Evolutionary conservation across 2,797 vertebrate species (phyloP).

Genomic region (Bradypodion ventrale): DNA sequence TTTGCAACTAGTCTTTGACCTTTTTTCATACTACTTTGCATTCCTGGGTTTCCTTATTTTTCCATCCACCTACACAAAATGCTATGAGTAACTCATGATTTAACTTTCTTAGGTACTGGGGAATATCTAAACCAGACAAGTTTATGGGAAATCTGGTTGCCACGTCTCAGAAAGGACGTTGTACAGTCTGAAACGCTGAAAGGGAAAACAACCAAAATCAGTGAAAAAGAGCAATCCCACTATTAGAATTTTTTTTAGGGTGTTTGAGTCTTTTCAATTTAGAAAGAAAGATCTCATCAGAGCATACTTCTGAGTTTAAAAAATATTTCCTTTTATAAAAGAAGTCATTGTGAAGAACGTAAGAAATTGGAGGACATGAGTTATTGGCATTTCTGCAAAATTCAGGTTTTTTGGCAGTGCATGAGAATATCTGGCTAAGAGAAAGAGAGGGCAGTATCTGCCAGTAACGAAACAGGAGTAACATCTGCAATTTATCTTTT

Average conservation of each 20-base stretch:
- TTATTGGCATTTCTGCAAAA: no score
- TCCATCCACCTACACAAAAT: neutral
- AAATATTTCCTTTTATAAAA: no score
- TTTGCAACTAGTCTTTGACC: neutral
- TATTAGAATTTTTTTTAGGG: neutral
- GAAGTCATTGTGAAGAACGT: no score
- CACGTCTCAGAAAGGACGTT: neutral
- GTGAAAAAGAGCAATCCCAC: neutral
- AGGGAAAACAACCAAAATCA: neutral
- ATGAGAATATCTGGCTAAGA: no score
- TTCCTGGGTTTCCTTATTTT: constrained; percentile 3
- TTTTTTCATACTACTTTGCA: neutral
- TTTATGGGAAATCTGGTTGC: neutral
- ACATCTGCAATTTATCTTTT: no score
- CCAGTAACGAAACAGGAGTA: no score
- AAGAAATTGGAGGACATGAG: no score
- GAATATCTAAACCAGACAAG: neutral
- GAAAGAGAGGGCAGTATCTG: no score
- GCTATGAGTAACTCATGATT: neutral
- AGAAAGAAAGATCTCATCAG: no score
- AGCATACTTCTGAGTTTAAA: no score
- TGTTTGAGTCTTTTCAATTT: no score
- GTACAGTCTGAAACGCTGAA: neutral
- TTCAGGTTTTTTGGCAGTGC: no score
- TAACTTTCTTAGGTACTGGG: neutral